These are phyloP conservation scores for Hirtodrosophila histrioides DNA, from an alignment of 2,888 invertebrate genomes.

Conservation along the genomic window DNA sequence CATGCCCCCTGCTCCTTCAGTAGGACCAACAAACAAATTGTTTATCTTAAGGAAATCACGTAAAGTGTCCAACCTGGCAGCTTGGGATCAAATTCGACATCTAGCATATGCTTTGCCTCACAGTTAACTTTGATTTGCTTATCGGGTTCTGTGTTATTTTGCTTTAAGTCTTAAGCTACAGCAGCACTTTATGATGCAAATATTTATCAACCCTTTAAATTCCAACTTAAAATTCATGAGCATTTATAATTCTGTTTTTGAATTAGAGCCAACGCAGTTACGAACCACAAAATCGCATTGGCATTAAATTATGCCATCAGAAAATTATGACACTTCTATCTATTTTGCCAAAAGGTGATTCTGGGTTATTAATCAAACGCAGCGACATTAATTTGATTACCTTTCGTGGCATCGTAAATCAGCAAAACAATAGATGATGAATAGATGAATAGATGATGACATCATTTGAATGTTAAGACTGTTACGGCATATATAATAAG, in stretches of 20 bases:
- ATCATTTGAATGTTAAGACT: too few species aligned
- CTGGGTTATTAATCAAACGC: too few species aligned
- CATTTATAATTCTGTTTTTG: not conserved
- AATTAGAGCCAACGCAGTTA: too few species aligned
- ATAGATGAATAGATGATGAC: too few species aligned
- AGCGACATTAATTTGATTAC: too few species aligned
- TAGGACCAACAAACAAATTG: constrained; percentile 31
- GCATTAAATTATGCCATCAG: too few species aligned
- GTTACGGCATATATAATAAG: too few species aligned
- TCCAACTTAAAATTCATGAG: not conserved
- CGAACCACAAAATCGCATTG: too few species aligned
- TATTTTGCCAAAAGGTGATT: too few species aligned
- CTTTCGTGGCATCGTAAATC: too few species aligned
- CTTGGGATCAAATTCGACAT: constrained; percentile 1
- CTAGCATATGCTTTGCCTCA: constrained; percentile 1
- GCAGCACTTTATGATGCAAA: constrained; percentile 24
- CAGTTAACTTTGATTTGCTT: constrained; percentile 24
- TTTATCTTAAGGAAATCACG: constrained; percentile 49
- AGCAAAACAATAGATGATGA: too few species aligned
- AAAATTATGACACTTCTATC: too few species aligned
- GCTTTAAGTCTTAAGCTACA: constrained; percentile 47
- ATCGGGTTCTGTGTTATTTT: constrained; percentile 35
- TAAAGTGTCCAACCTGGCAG: constrained; percentile 26
- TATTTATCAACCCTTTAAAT: constrained; percentile 20
- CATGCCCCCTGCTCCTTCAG: not conserved